Conservation (phyloP, 2,113 vertebrate species). For the Halcyon malimbica region DNA sequence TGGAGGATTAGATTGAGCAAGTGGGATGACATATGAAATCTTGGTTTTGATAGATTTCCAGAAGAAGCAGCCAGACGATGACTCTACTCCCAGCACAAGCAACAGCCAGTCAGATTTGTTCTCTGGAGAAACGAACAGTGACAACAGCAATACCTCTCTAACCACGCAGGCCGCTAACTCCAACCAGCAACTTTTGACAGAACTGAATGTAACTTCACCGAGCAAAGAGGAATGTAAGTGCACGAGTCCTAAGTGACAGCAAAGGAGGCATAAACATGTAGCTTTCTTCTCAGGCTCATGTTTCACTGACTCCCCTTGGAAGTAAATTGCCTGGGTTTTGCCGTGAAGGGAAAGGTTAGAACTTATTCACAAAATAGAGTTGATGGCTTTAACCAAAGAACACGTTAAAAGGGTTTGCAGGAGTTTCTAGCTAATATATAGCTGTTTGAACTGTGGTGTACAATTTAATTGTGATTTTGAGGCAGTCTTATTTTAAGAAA, state of each 20-base stretch:
- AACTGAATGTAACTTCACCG: slow-evolving; percentile 85
- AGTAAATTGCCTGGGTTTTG: not conserved
- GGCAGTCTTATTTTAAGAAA: not conserved
- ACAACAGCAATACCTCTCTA: slow-evolving; percentile 91
- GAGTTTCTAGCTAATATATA: not conserved
- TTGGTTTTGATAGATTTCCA: slow-evolving; percentile 86
- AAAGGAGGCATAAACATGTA: not conserved
- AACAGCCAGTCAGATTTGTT: slow-evolving; percentile 92
- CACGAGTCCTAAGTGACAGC: not conserved
- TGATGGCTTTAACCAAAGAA: not conserved
- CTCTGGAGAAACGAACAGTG: slow-evolving; percentile 90
- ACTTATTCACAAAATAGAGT: not conserved
- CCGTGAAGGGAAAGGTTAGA: not conserved
- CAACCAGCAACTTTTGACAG: slow-evolving; percentile 86
- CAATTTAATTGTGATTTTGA: not conserved
- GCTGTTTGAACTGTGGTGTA: not conserved
- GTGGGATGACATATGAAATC: not conserved
- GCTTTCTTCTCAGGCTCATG: not conserved
- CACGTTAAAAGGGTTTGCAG: not conserved
- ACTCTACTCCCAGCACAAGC: slow-evolving; percentile 90
- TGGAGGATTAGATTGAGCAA: not conserved
- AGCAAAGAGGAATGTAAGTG: slow-evolving; percentile 91
- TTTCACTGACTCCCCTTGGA: not conserved
- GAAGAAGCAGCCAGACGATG: slow-evolving; percentile 93
- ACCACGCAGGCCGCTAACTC: slow-evolving; percentile 84